Base-by-base conservation (phyloP, 2,888 invertebrate genomes). In the Lasioglossum lativentre region DNA sequence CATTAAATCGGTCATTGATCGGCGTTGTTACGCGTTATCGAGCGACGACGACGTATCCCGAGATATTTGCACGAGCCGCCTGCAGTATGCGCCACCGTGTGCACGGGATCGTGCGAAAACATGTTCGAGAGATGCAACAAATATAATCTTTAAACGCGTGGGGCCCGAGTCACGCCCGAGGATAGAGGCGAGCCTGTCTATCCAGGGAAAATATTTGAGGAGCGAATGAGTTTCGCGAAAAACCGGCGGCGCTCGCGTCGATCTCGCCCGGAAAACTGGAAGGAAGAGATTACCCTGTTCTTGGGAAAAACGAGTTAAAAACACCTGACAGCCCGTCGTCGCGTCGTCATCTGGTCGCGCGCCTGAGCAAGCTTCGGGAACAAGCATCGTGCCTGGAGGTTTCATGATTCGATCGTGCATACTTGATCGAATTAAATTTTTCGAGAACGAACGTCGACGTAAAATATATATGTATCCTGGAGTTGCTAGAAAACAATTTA, bases 1-100 rank as follows among this genome's bases (percentile, higher is more conserved):
- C 79, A 84, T 90, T 89, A 88, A 90, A 87, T 78, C 71, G 82
- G 81, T 80, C 75, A 75, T 47, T 79, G 75, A 80, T 82, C 74
- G 85, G 38, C 75, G 72, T 77, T 80, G 83, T 75, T 45, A 40
- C 12, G 23, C 40, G 40, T 84, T 84, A 84, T 89, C 77, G 82
- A 78, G 52, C 72, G 66, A 75, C 82, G 70, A 88, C 79, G 83
- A 81, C 81, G 68, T 59, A 66, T 76, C 8, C 38, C 12, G 23
- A 34, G 38, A 80, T 83, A 86, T 86, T 82, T 77, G 52, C 70
- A 68, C 19, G 68, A 23, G 12, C 68, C 23, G n/a, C 12, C 8
- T 19, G 38, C 38, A 23, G 23, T 40, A 34, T 40, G 34, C 38
- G 12, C 10, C 38, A 23, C 4, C 1, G 10, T 38, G 1, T 23